Conservation (phyloP, 2,797 vertebrate species). For the Choloepus didactylus region DNA sequence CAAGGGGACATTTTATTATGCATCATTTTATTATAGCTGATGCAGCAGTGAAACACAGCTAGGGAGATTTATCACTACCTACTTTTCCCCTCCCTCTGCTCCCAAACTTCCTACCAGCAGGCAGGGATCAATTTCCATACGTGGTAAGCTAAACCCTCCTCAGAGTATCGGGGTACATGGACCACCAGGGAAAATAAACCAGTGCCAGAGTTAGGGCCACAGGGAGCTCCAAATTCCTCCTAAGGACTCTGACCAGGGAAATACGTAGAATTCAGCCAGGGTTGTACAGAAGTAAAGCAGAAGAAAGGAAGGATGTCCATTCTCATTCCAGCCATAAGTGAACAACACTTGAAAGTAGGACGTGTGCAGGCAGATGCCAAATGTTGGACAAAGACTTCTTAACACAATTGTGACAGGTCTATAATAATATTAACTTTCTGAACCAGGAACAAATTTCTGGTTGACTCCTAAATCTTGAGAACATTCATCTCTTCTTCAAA, state of each 20-base stretch:
- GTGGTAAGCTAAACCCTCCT: neutral
- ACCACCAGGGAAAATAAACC: neutral
- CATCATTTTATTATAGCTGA: constrained; percentile 53
- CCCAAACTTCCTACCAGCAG: neutral
- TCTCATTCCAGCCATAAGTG: neutral
- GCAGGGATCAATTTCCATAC: neutral
- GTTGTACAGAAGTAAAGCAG: neutral
- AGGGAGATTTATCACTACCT: neutral
- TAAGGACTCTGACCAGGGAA: neutral
- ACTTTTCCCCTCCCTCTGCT: neutral
- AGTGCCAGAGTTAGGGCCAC: neutral
- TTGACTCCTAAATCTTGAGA: neutral
- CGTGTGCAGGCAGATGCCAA: neutral
- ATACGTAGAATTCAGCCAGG: neutral
- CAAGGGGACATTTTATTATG: constrained; percentile 21
- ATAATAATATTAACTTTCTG: neutral
- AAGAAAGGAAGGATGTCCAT: neutral
- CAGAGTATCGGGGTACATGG: neutral
- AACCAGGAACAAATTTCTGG: neutral
- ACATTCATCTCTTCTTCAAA: neutral
- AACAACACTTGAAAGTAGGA: neutral
- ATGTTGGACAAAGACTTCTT: neutral
- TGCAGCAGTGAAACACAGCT: neutral
- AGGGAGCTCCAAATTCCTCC: neutral
- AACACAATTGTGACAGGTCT: neutral